Percentiles rank a stretch among this genome's conserved stretches.
Conservation (phyloP, 2,888 invertebrate genomes). For the Xestobium rufovillosum region DNA sequence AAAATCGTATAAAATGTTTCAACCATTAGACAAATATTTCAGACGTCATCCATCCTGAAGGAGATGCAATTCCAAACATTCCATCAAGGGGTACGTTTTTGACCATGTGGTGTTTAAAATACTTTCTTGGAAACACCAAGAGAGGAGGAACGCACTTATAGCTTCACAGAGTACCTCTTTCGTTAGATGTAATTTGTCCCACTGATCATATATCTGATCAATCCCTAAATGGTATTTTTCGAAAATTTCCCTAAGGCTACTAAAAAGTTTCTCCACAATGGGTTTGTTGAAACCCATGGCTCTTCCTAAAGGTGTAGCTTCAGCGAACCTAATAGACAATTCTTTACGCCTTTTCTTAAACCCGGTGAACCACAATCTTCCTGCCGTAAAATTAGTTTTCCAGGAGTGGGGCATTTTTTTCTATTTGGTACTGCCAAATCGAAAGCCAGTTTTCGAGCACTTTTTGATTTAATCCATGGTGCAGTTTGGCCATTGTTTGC, state of each 20-base stretch:
- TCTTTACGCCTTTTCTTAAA: background rate
- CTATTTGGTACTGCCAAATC: constrained; percentile 11
- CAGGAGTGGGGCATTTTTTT: constrained; percentile 10
- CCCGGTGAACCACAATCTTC: constrained; percentile 10
- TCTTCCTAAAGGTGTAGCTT: constrained; percentile 5
- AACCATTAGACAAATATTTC: constrained; percentile 10
- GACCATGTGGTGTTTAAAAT: background rate
- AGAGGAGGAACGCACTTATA: constrained; percentile 8
- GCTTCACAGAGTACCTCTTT: no score
- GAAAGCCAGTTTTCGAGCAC: constrained; percentile 11
- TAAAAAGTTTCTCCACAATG: no score
- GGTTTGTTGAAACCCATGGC: constrained; percentile 13
- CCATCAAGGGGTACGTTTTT: no score
- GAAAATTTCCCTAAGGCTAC: no score
- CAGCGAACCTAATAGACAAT: constrained; percentile 6
- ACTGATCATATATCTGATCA: no score
- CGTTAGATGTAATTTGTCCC: no score
- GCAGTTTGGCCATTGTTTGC: constrained; percentile 13
- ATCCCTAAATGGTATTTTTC: no score
- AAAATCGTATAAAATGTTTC: constrained; percentile 8
- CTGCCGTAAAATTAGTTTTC: constrained; percentile 9
- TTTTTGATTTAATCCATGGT: constrained; percentile 14
- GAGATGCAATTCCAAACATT: no score
- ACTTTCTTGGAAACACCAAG: constrained; percentile 6
- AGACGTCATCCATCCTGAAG: constrained; percentile 7